Evolutionary conservation across 2,113 vertebrate genomes (phyloP).

Genomic region (Oryzias celebensis): DNA sequence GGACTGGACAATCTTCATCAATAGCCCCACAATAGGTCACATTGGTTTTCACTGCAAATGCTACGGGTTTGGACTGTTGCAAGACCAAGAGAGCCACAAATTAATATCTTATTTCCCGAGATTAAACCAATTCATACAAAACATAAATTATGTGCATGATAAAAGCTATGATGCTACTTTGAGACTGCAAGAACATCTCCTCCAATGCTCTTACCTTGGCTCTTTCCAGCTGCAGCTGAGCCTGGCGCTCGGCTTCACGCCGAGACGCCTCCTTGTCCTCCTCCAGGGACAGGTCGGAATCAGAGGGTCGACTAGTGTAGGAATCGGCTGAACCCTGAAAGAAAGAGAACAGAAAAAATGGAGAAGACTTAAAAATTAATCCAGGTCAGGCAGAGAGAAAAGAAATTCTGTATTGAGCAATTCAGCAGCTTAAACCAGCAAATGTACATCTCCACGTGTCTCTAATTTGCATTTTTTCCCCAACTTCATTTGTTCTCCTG

Average conservation of each 20-base stretch:
- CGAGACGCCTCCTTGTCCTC: constrained; percentile 94
- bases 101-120: not conserved
- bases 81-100: constrained; percentile 6
- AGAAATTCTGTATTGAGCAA: too few relatives aligned
- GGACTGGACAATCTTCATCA: constrained; percentile 88
- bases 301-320: constrained; percentile 94
- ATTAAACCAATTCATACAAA: not conserved
- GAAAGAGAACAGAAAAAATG: not conserved
- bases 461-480: constrained; percentile 13
- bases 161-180: not conserved
- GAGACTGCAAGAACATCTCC: constrained; percentile 12
- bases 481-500: constrained; percentile 29
- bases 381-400: not conserved
- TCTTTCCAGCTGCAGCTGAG: constrained; percentile 93
- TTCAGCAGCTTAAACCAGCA: constrained; percentile 6
- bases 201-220: constrained; percentile 80
- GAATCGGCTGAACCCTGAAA: constrained; percentile 94
- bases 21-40: constrained; percentile 91
- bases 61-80: constrained; percentile 89
- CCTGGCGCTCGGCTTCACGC: constrained; percentile 95
- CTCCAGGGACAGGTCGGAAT: constrained; percentile 96
- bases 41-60: constrained; percentile 94
- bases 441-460: constrained; percentile 13
- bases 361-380: not conserved
- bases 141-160: not conserved